Base-by-base conservation (phyloP, 1,140 invertebrate species). In the Agrypnia vestita region DNA sequence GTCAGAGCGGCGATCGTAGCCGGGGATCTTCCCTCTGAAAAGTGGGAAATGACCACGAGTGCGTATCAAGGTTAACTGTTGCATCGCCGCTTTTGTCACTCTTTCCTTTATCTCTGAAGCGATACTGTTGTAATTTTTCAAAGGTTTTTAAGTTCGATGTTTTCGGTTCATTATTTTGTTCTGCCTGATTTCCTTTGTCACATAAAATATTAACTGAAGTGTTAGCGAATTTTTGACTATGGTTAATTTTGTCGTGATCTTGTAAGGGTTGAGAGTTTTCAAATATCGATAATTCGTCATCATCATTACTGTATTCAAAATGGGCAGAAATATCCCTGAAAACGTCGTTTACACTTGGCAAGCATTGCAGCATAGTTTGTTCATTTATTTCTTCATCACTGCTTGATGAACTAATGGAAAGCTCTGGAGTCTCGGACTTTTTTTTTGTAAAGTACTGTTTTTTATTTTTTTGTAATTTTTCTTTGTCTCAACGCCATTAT, bases 281-380 rank as follows among this genome's bases (percentile, higher is more conserved):
- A 78, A 85, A 83, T 15, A 80, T 13, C n/a, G 53, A 76, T 59
- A 35, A 10, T 17, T 79, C 64, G 59, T 53, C 76, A 49, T 80
- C 76, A 72, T 71, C 67, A 43, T 76, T 46, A 17, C 21, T 53
- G 35, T 51, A 0, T 76, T 86, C 84, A 55, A 88, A 86, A 84
- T 87, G 84, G 51, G 87, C 85, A 47, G 84, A 84, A 82, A 88
- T 84, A 59, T 88, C 84, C 55, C 83, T 83, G 78, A 86, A 89
- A 55, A 85, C 81, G 85, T 89, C 88, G 84, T 89, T 87, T 10
- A 88, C 88, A 86, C 88, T 89, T 7, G 88, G 88, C 17, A 89
- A 84, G 55, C 82, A 86, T 78, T 88, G 86, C 43, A 89, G 83
- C 17, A 86, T 83, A 74, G 83, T 80, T 47, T 8, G 69, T 59